Evolutionary conservation across 2,888 invertebrate genomes (phyloP), one percentile per base, ranked within the genome.

Genomic region (Argynnis bischoffii): DNA sequence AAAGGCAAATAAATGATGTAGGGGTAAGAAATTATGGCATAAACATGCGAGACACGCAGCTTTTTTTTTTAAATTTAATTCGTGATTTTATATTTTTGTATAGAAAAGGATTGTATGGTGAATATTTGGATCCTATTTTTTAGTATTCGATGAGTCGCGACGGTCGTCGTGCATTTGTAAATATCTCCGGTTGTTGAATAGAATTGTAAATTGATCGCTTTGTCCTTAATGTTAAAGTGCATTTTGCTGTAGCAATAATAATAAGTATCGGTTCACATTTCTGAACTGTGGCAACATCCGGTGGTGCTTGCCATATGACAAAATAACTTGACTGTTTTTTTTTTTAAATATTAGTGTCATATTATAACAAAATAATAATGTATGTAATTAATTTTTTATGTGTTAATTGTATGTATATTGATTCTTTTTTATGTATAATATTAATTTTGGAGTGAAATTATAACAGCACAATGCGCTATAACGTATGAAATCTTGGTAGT

Each of bases 111-210:
- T 76, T 75, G 80, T 81, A 80, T 79, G 80, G 18, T 59, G 47
- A 6, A 26, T 81, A 81, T 77, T 67, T 67, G 50, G 57, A 69
- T 67, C 61, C 68, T 66, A 74, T 71, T 68, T 72, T 26, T 26
- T 55, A 63, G 55, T 67, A 68, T 68, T 67, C 48, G 61, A 64
- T 64, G 67, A 55, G 67, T 67, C 69, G 60, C 57, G 59, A 51
- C 48, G 11, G 14, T 31, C 41, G 63, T 63, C 79, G 78, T 81
- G 79, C 72, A 78, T 74, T 74, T 89, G 89, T 89, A 89, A 81
- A 89, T 90, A 88, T 85, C 85, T 83, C 85, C 82, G 89, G 85
- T 88, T 87, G 82, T 86, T 84, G 81, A 81, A 77, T 87, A 84
- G 79, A 75, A 65, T 73, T 84, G 82, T 87, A 82, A 81, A 84